Conservation (phyloP, 2,888 invertebrate genomes). For the Mimas tiliae region DNA sequence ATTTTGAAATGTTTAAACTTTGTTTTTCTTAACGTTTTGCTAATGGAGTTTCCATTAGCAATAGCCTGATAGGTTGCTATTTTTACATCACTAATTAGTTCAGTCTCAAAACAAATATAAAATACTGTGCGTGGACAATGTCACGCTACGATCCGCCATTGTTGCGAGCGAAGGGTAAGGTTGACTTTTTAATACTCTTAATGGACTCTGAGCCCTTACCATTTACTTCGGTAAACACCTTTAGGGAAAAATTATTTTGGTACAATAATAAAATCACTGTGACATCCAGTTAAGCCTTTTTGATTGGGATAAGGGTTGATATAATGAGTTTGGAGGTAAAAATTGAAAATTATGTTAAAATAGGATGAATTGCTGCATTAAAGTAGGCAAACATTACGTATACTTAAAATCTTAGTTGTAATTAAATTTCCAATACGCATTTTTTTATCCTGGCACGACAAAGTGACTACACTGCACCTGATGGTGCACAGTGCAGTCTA, state of each 20-base stretch:
- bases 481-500: too few species aligned
- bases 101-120: conserved; percentile 6
- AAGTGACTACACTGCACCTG: too few species aligned
- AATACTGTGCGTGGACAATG: background rate
- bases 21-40: too few species aligned
- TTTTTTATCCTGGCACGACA: too few species aligned
- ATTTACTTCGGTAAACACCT: conserved; percentile 25
- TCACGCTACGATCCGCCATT: conserved; percentile 15
- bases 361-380: background rate
- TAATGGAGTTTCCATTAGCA: background rate
- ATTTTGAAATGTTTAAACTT: too few species aligned
- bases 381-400: background rate
- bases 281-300: conserved; percentile 21
- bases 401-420: background rate
- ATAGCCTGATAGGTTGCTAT: background rate
- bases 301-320: background rate
- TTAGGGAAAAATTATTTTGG: conserved; percentile 7
- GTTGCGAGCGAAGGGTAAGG: conserved; percentile 42
- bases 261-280: conserved; percentile 13
- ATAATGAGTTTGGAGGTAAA: conserved; percentile 1
- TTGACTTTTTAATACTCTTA: conserved; percentile 45
- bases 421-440: background rate
- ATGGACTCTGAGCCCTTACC: conserved; percentile 40
- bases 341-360: conserved; percentile 1
- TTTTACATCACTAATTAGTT: conserved; percentile 5